Percentiles rank a stretch among this genome's conserved stretches.
Conservation (phyloP, 2,888 invertebrate genomes). For the Oasisia sp. region DNA sequence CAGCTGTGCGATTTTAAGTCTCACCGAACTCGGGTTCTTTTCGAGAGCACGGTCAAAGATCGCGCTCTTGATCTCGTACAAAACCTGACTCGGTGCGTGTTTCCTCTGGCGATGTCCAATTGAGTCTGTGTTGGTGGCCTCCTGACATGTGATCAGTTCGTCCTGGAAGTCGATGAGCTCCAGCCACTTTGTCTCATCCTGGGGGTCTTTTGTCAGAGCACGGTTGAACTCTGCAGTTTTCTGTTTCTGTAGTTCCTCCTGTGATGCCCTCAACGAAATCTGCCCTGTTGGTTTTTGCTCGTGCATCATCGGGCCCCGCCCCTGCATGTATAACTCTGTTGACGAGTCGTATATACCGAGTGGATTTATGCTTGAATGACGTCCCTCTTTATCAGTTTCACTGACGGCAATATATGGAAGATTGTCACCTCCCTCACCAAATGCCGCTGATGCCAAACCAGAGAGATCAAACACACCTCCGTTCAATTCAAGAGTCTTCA, state of each 20-base stretch:
- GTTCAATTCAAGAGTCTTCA: not conserved
- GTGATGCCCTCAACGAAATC: not conserved
- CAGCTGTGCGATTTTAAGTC: slow-evolving; percentile 60
- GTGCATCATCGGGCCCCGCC: not conserved
- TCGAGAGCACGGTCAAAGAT: slow-evolving; percentile 66
- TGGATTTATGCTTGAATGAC: not conserved
- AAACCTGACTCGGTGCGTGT: slow-evolving; percentile 29
- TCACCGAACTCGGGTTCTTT: slow-evolving; percentile 61
- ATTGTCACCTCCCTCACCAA: not conserved
- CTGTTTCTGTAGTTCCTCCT: not conserved
- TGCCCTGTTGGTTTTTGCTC: not conserved
- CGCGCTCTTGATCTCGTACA: slow-evolving; percentile 65
- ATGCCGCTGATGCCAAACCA: not conserved
- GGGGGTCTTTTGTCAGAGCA: slow-evolving; percentile 57
- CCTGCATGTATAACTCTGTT: slow-evolving; percentile 17
- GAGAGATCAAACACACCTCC: slow-evolving; percentile 12
- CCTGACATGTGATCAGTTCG: slow-evolving; percentile 39
- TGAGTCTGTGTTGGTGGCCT: slow-evolving; percentile 7
- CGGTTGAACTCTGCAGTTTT: slow-evolving; percentile 22
- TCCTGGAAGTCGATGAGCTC: slow-evolving; percentile 67
- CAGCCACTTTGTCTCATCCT: slow-evolving; percentile 63
- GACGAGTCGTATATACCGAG: slow-evolving; percentile 23
- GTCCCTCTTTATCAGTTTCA: not conserved
- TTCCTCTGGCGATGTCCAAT: slow-evolving; percentile 28
- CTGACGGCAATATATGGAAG: not conserved